These are phyloP conservation scores for Dicroscelio sp. DNA, from an alignment of 2,888 invertebrate species.

Conservation along the genomic window DNA sequence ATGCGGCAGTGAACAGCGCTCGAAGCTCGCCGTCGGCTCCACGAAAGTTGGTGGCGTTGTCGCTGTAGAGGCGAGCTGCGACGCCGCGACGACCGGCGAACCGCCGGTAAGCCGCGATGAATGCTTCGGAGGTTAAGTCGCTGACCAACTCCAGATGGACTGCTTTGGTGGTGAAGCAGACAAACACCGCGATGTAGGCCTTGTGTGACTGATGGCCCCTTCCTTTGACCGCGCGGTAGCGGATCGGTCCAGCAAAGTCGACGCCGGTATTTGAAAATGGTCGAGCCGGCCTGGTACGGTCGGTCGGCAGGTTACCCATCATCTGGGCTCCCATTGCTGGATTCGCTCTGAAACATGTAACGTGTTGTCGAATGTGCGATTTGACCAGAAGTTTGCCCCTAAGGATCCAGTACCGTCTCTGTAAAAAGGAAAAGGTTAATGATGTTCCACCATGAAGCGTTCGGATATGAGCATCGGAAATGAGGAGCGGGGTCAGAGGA, in stretches of 20 bases:
- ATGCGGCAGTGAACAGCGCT: no score
- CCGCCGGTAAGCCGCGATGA: no score
- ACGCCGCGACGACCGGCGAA: no score
- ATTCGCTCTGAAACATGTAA: background rate
- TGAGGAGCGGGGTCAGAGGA: background rate
- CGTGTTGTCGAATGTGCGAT: background rate
- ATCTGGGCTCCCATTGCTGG: background rate
- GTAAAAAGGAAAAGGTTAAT: background rate
- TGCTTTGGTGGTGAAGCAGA: background rate
- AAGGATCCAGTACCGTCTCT: background rate
- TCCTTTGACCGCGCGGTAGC: background rate
- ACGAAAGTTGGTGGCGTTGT: no score
- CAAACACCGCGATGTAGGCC: background rate
- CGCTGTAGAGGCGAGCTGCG: no score
- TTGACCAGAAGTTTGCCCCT: background rate
- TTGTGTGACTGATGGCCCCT: background rate
- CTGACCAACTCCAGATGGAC: no score
- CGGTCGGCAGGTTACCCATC: background rate
- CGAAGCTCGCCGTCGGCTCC: no score
- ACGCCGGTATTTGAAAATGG: background rate
- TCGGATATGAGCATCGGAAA: background rate
- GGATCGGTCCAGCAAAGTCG: background rate
- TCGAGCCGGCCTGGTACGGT: background rate
- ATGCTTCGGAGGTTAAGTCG: no score
- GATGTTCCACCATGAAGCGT: background rate